A percentile compares a stretch with the other conserved stretches of the same genome.
Conservation (phyloP, 1,140 invertebrate species). For the Oscheius sp. region DNA sequence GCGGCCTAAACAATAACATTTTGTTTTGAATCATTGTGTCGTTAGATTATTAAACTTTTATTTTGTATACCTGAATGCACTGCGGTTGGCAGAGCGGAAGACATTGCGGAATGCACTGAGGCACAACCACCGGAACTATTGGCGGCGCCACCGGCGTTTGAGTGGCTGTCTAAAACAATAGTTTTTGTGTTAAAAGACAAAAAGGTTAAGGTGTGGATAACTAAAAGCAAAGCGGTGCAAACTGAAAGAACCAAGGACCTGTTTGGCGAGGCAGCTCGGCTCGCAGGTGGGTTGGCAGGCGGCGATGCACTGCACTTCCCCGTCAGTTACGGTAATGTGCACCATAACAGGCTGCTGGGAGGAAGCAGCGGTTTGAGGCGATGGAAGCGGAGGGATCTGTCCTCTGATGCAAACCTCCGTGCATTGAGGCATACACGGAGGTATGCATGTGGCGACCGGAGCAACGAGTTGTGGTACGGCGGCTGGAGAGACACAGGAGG, state of each 20-base stretch:
- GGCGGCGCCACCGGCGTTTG: background rate
- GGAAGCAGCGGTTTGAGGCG: background rate
- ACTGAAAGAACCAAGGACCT: conserved; percentile 1
- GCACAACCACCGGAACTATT: background rate
- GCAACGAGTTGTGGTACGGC: background rate
- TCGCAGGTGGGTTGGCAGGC: conserved; percentile 21
- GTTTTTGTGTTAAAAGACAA: background rate
- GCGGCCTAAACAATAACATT: no score
- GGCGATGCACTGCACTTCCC: conserved; percentile 17
- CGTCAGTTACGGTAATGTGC: conserved; percentile 22
- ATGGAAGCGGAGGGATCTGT: no score
- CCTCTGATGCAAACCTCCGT: background rate
- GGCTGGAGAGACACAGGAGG: background rate
- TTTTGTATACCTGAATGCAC: background rate
- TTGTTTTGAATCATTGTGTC: no score
- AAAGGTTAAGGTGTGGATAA: background rate
- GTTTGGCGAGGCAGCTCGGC: conserved; percentile 12
- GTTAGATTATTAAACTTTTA: no score
- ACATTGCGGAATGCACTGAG: background rate
- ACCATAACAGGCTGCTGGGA: conserved; percentile 13
- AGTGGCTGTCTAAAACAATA: background rate
- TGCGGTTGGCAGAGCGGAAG: background rate
- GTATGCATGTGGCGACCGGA: background rate
- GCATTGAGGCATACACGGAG: background rate
- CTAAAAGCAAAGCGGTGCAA: no score